A percentile compares a stretch with the other conserved stretches of the same genome.
These are phyloP conservation scores for Notarius lentiginosus DNA, from an alignment of 2,113 vertebrate genomes.

Conservation along the genomic window DNA sequence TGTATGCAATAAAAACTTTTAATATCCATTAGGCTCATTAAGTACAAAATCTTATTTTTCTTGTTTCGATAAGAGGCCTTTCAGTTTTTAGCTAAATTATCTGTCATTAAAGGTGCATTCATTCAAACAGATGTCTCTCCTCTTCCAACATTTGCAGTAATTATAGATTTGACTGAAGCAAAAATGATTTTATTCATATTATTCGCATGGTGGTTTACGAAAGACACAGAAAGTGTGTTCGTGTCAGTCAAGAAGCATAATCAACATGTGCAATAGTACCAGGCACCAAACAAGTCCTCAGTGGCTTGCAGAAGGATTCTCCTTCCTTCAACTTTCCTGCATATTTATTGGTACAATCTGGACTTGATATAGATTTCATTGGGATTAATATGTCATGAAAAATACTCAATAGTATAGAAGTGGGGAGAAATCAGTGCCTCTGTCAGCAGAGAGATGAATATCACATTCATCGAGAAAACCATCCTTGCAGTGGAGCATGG, in stretches of 20 bases:
- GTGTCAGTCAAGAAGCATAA: neutral
- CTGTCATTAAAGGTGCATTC: slow-evolving; percentile 1
- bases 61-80: slow-evolving; percentile 14
- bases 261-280: neutral
- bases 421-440: neutral
- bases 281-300: neutral
- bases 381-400: neutral
- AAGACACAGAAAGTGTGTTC: neutral
- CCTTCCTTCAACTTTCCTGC: neutral
- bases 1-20: slow-evolving; percentile 24
- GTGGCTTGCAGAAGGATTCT: neutral
- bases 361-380: neutral
- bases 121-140: neutral
- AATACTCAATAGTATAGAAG: neutral
- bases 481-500: neutral
- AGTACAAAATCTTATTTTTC: slow-evolving; percentile 6
- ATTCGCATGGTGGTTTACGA: neutral
- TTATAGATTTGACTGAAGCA: slow-evolving; percentile 17
- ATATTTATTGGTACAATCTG: neutral
- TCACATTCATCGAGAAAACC: neutral
- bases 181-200: slow-evolving; percentile 5
- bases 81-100: slow-evolving; percentile 1
- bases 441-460: neutral
- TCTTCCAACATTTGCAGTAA: neutral
- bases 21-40: slow-evolving; percentile 10